Conservation (phyloP, 1,140 invertebrate genomes). For the Lucilia cuprina region DNA sequence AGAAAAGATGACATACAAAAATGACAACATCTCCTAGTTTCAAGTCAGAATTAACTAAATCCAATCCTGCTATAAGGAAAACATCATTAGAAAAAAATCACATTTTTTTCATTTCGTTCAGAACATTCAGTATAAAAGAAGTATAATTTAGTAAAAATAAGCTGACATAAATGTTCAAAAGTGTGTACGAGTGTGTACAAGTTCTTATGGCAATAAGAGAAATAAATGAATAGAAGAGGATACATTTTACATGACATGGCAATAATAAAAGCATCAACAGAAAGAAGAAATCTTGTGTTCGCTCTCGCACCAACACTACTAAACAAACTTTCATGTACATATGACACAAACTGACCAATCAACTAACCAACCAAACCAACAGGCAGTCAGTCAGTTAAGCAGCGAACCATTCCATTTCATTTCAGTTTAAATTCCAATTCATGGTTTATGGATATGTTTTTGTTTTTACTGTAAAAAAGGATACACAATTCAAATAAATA, state of each 20-base stretch:
- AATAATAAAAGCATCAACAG: background rate
- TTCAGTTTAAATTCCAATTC: background rate
- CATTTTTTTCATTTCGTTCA: background rate
- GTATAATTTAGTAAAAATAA: background rate
- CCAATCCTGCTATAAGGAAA: background rate
- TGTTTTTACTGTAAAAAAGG: background rate
- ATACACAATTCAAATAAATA: background rate
- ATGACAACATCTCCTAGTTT: background rate
- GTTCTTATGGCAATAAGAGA: background rate
- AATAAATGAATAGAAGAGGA: background rate
- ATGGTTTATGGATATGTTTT: slow-evolving; percentile 7
- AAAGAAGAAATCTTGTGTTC: background rate
- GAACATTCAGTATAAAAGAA: background rate
- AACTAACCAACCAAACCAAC: no score
- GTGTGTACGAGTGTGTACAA: background rate
- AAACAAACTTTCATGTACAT: no score
- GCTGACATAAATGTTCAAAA: slow-evolving; percentile 27
- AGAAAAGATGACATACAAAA: background rate
- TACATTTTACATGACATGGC: slow-evolving; percentile 10
- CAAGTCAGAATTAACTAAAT: background rate
- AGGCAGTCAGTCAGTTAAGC: no score
- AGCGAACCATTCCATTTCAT: background rate
- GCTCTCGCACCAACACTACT: background rate
- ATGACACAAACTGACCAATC: background rate
- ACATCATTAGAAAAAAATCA: background rate